Base-by-base conservation (phyloP, 2,113 vertebrate species). In the Coregonus clupeaformis region DNA sequence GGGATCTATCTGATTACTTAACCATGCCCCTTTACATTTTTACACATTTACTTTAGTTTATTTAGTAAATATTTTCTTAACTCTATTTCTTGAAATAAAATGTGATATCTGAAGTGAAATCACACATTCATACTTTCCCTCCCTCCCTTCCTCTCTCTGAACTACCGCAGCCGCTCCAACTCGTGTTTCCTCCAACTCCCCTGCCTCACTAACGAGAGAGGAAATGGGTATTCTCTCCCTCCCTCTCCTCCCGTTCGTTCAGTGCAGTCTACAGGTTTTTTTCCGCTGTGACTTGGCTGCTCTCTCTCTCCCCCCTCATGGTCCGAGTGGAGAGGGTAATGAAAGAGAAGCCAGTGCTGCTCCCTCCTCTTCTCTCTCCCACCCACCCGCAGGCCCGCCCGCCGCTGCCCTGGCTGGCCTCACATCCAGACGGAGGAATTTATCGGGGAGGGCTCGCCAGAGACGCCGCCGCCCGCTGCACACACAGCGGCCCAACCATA, bases 401-500 rank as follows among this genome's bases (percentile, higher is more conserved):
- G 16, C 79, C 77, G 49, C 89, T 86, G 90, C 92, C 93, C 91
- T 83, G 87, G 91, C 90, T 90, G 92, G 86, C 91, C 91, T 90
- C 87, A 88, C 68, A 89, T 85, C 90, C 87, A 93, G 90, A 93
- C 91, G 80, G 90, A 90, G 93, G 94, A 94, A 95, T 95, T 94
- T 91, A 85, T 87, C 80, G 65, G 92, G 88, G 88, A 86, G 91
- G 86, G 87, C 90, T 91, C 90, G 63, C 77, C 83, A 92, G 83
- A 79, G 42, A 45, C 59, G 42, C 45, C 52, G 55, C 52, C 80
- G 80, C 72, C 24, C 59, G 59, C 59, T 22, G 59, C 59, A 24
- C 59, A n/a, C 18, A n/a, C 14, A 42, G 36, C 36, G 63, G 30
- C 65, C 18, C 9, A 67, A 25, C 18, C 68, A 1, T 71, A 29